These are phyloP conservation scores for Acomys russatus DNA, from an alignment of 2,797 vertebrate genomes.

Conservation along the genomic window DNA sequence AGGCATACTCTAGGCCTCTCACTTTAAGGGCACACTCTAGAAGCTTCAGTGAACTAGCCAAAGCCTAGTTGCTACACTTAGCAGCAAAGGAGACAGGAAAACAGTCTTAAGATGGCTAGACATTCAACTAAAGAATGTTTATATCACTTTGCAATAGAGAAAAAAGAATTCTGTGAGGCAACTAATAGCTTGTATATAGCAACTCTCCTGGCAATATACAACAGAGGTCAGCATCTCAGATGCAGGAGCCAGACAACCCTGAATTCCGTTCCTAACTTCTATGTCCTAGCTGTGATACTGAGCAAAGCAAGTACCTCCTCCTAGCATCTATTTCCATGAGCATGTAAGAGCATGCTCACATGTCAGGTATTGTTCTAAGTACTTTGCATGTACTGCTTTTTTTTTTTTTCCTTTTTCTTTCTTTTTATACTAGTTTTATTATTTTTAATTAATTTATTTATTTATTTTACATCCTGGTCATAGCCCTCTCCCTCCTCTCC, in stretches of 20 bases:
- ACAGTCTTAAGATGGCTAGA: neutral
- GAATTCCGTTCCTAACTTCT: neutral
- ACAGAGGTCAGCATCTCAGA: neutral
- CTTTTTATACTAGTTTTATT: neutral
- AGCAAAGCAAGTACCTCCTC: constrained; percentile 25
- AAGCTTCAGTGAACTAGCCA: neutral
- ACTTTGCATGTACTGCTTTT: neutral
- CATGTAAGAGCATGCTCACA: neutral
- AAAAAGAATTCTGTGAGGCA: neutral
- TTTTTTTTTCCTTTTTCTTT: neutral
- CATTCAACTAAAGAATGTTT: neutral
- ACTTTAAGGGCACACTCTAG: neutral
- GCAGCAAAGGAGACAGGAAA: neutral
- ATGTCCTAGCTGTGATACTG: neutral
- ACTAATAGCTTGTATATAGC: neutral
- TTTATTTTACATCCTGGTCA: too few relatives aligned
- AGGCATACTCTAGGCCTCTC: too few relatives aligned
- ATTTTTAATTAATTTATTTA: neutral
- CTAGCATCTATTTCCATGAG: neutral
- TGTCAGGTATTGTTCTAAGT: neutral
- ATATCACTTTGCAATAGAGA: neutral
- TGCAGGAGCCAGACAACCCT: neutral
- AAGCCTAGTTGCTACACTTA: neutral
- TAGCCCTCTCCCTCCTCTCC: too few relatives aligned
- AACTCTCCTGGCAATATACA: neutral